Percentiles rank a stretch among this genome's conserved stretches.
Conservation (phyloP, 1,140 invertebrate species). For the Triops longicaudatus region DNA sequence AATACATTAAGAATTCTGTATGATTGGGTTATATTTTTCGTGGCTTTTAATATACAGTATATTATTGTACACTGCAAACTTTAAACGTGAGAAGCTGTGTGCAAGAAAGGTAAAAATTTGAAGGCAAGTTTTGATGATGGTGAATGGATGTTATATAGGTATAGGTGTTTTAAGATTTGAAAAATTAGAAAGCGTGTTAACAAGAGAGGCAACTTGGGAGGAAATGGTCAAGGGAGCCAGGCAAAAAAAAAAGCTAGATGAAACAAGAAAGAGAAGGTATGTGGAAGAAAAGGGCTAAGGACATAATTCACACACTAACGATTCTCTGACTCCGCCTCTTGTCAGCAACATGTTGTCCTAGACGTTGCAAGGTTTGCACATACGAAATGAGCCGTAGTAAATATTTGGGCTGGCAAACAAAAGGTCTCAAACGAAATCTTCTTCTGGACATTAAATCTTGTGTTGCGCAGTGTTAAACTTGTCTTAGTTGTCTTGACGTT, state of each 20-base stretch:
- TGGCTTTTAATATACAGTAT: too few species aligned
- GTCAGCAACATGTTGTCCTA: slow-evolving; percentile 10
- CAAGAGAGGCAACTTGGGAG: background rate
- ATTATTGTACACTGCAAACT: too few species aligned
- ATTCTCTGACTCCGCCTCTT: slow-evolving; percentile 6
- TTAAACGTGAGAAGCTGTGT: too few species aligned
- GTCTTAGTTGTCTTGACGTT: slow-evolving; percentile 1
- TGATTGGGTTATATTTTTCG: too few species aligned
- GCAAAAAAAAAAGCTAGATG: background rate
- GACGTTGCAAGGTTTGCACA: slow-evolving; percentile 11
- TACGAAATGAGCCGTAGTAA: slow-evolving; percentile 9
- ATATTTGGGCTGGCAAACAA: background rate
- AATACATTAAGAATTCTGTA: too few species aligned
- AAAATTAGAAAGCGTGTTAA: background rate
- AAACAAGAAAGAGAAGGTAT: background rate
- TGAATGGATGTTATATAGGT: too few species aligned
- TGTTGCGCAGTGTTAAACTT: slow-evolving; percentile 11
- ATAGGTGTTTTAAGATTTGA: too few species aligned
- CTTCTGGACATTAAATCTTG: slow-evolving; percentile 9
- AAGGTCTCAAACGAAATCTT: slow-evolving; percentile 4
- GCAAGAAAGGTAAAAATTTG: too few species aligned
- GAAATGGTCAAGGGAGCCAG: background rate
- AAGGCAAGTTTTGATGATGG: too few species aligned
- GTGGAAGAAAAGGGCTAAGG: background rate
- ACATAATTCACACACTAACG: slow-evolving; percentile 8